Conservation (phyloP, 2,113 vertebrate species). For the Cromileptes altivelis region DNA sequence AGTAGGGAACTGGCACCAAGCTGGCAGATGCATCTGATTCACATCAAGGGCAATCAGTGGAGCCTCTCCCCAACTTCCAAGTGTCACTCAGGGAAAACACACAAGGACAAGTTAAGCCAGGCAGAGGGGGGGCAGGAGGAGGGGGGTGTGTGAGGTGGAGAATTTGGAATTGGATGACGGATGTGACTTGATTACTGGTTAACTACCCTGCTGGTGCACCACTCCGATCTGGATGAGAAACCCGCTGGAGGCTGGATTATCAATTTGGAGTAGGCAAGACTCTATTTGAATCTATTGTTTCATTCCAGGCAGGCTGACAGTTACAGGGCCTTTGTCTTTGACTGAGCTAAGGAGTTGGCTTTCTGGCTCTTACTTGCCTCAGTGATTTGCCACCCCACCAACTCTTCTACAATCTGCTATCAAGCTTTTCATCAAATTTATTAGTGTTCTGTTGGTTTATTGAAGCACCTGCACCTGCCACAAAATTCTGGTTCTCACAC, state of each 20-base stretch:
- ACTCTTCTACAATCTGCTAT: conserved; percentile 44
- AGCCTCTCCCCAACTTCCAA: conserved; percentile 65
- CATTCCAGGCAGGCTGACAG: conserved; percentile 43
- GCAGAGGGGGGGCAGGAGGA: background rate
- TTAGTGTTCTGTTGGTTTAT: conserved; percentile 16
- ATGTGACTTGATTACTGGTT: conserved; percentile 81
- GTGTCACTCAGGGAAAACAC: conserved; percentile 67
- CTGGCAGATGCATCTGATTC: conserved; percentile 68
- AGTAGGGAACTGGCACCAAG: conserved; percentile 58
- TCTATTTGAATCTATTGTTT: conserved; percentile 71
- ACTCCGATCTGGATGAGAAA: conserved; percentile 61
- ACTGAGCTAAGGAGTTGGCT: conserved; percentile 26
- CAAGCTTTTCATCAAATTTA: conserved; percentile 45
- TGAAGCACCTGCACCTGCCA: conserved; percentile 25
- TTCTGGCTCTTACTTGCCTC: conserved; percentile 16
- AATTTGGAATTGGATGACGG: conserved; percentile 76
- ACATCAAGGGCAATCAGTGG: conserved; percentile 75
- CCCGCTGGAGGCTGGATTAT: conserved; percentile 61
- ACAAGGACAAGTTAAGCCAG: conserved; percentile 60
- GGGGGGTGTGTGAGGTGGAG: conserved; percentile 45
- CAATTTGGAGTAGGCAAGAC: conserved; percentile 64
- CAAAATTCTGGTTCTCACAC: background rate
- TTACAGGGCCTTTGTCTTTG: conserved; percentile 16
- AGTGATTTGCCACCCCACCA: conserved; percentile 50
- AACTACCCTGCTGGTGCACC: conserved; percentile 71